phyloP scores from a whole-genome alignment of 1,140 invertebrate genomes.

The Drosophila ambigua region DNA sequence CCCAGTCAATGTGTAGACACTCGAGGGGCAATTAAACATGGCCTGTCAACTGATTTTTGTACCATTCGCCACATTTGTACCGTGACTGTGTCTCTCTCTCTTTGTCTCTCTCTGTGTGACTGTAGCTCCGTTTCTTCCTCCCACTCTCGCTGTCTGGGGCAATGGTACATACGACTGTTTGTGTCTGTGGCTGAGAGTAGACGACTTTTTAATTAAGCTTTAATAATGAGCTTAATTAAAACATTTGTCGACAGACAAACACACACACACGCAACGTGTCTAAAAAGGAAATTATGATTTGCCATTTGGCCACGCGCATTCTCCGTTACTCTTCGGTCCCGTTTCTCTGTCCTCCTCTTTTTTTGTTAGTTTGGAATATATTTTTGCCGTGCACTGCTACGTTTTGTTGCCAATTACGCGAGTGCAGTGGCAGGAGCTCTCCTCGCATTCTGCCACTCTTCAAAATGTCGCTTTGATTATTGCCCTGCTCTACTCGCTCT shows the following conservation, averaged over 20 bases:
- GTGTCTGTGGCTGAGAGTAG: slow-evolving; percentile 3
- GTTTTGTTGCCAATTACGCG: slow-evolving; percentile 46
- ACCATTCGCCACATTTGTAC: not conserved
- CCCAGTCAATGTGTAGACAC: too few relatives aligned
- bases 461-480: slow-evolving; percentile 37
- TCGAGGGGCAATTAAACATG: slow-evolving; percentile 30
- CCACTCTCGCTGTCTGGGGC: too few relatives aligned
- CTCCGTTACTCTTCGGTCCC: not conserved
- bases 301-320: slow-evolving; percentile 37
- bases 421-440: slow-evolving; percentile 25
- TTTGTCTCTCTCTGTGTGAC: not conserved
- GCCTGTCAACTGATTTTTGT: slow-evolving; percentile 1
- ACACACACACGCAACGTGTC: slow-evolving; percentile 10
- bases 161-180: not conserved
- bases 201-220: slow-evolving; percentile 51
- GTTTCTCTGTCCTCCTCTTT: not conserved
- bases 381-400: slow-evolving; percentile 34
- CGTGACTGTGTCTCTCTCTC: not conserved
- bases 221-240: slow-evolving; percentile 51
- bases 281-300: slow-evolving; percentile 46
- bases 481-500: not conserved
- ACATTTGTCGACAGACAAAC: slow-evolving; percentile 36
- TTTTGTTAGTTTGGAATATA: not conserved
- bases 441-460: not conserved
- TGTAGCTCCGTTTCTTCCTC: not conserved